These are phyloP conservation scores for Hydrotaea diabolus DNA, from an alignment of 2,888 invertebrate genomes.

Conservation along the genomic window DNA sequence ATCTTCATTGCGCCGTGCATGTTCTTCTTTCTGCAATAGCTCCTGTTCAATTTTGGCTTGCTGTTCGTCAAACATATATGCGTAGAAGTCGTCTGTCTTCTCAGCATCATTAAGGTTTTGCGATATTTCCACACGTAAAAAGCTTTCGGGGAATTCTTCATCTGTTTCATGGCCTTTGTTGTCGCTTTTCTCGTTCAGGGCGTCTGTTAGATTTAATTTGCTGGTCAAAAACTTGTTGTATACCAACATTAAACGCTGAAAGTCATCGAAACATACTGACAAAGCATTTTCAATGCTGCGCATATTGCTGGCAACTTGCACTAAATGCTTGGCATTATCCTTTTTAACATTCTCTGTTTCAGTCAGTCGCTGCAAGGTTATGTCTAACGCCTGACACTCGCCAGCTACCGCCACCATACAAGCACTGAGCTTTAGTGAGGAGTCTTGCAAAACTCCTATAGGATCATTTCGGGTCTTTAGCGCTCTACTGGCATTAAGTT, in stretches of 20 bases:
- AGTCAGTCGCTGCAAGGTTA: slow-evolving; percentile 77
- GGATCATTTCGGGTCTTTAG: slow-evolving; percentile 75
- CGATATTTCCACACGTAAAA: slow-evolving; percentile 77
- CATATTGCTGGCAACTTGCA: slow-evolving; percentile 79
- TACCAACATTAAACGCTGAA: slow-evolving; percentile 79
- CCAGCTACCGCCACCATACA: slow-evolving; percentile 80
- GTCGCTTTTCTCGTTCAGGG: slow-evolving; percentile 46
- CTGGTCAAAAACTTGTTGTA: slow-evolving; percentile 79
- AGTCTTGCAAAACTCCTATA: slow-evolving; percentile 77
- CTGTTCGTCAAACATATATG: slow-evolving; percentile 78
- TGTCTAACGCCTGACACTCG: slow-evolving; percentile 78
- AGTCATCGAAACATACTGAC: slow-evolving; percentile 79
- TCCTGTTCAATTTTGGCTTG: slow-evolving; percentile 70
- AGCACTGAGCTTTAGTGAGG: slow-evolving; percentile 79
- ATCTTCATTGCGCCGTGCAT: slow-evolving; percentile 70
- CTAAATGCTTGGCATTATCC: slow-evolving; percentile 75
- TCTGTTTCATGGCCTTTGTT: slow-evolving; percentile 59
- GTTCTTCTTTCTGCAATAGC: slow-evolving; percentile 60
- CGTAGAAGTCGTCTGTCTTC: slow-evolving; percentile 78
- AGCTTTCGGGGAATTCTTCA: slow-evolving; percentile 76
- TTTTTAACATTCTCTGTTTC: slow-evolving; percentile 74
- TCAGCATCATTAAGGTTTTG: slow-evolving; percentile 73
- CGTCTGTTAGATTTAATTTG: slow-evolving; percentile 72
- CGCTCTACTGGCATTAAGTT: slow-evolving; percentile 73
- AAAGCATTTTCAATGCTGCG: slow-evolving; percentile 77